Conservation (phyloP, 2,113 vertebrate genomes). For the Thermophis baileyi region DNA sequence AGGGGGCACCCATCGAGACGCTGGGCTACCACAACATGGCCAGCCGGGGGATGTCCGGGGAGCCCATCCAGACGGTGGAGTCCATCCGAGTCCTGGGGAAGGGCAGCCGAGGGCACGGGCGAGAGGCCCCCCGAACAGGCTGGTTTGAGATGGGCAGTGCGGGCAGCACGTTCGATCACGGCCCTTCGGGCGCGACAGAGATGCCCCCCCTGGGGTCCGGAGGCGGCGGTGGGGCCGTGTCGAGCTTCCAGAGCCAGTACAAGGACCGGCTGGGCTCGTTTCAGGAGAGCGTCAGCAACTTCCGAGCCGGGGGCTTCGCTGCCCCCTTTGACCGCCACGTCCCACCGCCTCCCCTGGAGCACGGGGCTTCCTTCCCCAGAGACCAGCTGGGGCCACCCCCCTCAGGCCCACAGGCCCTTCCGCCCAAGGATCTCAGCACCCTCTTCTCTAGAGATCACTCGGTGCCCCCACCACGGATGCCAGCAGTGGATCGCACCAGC, state of each 20-base stretch:
- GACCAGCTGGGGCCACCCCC: conserved; percentile 60
- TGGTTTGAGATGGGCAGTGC: conserved; percentile 72
- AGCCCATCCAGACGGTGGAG: conserved; percentile 94
- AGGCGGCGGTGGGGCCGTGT: conserved; percentile 3
- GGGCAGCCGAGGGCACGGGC: conserved; percentile 74
- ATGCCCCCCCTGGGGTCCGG: conserved; percentile 61
- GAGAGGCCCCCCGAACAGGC: conserved; percentile 70
- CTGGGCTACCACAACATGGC: conserved; percentile 77
- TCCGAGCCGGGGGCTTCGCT: conserved; percentile 66
- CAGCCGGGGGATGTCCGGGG: conserved; percentile 78
- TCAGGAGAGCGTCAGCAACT: conserved; percentile 69
- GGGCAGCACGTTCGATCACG: conserved; percentile 67
- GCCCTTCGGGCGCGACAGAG: conserved; percentile 65
- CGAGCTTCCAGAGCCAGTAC: conserved; percentile 67
- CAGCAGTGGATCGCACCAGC: conserved; percentile 67
- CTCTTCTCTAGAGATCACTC: conserved; percentile 69
- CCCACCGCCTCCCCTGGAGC: conserved; percentile 62
- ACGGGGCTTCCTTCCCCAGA: conserved; percentile 67
- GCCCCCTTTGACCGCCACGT: conserved; percentile 70
- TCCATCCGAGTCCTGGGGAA: conserved; percentile 86
- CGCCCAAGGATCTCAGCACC: conserved; percentile 67
- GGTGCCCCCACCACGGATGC: conserved; percentile 62
- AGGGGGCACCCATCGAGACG: conserved; percentile 87
- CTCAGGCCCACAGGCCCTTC: conserved; percentile 46
- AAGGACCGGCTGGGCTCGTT: conserved; percentile 71